These are phyloP conservation scores for Manis pentadactyla DNA, from an alignment of 2,797 vertebrate genomes.

Conservation along the genomic window DNA sequence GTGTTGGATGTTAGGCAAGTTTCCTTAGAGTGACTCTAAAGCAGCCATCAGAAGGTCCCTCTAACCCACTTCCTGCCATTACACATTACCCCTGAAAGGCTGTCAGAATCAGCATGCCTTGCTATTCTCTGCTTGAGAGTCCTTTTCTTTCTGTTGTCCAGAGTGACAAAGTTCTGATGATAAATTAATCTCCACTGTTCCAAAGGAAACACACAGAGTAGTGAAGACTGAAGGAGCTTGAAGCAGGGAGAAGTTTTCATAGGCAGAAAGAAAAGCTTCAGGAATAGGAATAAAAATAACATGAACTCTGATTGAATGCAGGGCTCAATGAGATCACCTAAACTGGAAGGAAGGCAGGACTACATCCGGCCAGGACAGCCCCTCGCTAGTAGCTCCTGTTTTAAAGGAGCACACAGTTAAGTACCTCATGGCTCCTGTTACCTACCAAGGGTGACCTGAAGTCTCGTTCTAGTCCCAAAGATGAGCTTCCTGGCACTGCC, in stretches of 20 bases:
- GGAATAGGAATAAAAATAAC: neutral
- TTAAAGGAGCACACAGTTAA: neutral
- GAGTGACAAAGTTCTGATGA: slow-evolving; percentile 5
- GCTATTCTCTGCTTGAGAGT: neutral
- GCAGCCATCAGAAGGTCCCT: neutral
- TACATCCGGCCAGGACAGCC: neutral
- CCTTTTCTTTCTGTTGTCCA: slow-evolving; percentile 25
- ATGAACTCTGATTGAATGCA: neutral
- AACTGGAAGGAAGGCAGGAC: neutral
- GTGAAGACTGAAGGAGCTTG: neutral
- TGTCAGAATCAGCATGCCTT: neutral
- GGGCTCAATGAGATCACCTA: neutral
- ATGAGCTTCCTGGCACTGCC: neutral
- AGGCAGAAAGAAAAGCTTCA: slow-evolving; percentile 1
- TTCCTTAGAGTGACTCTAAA: neutral
- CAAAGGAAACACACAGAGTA: slow-evolving; percentile 28
- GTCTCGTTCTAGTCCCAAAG: slow-evolving; percentile 69
- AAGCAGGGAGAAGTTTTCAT: slow-evolving; percentile 11
- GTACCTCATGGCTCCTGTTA: slow-evolving; percentile 5
- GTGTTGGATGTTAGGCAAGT: neutral
- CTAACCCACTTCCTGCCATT: neutral
- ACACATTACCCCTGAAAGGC: neutral
- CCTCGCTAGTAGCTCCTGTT: neutral
- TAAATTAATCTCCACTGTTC: slow-evolving; percentile 29
- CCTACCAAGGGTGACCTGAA: slow-evolving; percentile 70